Evolutionary conservation across 2,888 invertebrate genomes (phyloP), one percentile per base, ranked within the genome.

Genomic region (Andrena bicolor): DNA sequence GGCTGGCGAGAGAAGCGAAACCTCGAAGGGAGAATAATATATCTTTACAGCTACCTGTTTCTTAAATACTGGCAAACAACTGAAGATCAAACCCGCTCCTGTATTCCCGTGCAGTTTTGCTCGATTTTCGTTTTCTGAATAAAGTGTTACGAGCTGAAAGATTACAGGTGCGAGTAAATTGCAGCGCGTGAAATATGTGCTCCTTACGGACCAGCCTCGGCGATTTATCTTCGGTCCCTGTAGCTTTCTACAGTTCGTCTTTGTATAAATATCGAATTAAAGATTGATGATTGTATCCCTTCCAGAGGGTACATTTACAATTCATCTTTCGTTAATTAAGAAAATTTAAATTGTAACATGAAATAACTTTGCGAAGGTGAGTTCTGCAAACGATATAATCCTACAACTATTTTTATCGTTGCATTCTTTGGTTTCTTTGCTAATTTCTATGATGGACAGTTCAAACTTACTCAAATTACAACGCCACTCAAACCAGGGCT

Each of bases 81-180:
- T 26, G 56, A 56, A 56, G 23, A 56, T 10, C 23, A 10, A 20
- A 10, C 26, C n/a, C 30, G 48, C 35, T 53, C 51, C 30, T 66
- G 60, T 51, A 61, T 75, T 66, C 30, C 41, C 1, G 1, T 1
- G 23, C 65, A 75, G 61, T 28, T 51, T 56, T 32, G 20, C 48
- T n/a, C 10, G 23, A 23, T 41, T 66, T 58, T n/a, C 13, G 41
- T 49, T 58, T 8, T 49, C 23, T 32, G 74, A 76, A 64, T 73
- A 72, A 76, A 76, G 64, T 65, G 56, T 73, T 76, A 49, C 64
- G 56, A 58, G 73, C 56, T 63, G 76, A 76, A 71, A 76, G 76
- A 76, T 71, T 76, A 48, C 56, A 76, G 76, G 23, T 76, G 76
- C 41, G 64, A 76, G 74, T 76, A 73, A 73, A 76, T 76, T 76